These are phyloP conservation scores for Pristiophorus japonicus DNA, from an alignment of 2,113 vertebrate species.

Conservation along the genomic window DNA sequence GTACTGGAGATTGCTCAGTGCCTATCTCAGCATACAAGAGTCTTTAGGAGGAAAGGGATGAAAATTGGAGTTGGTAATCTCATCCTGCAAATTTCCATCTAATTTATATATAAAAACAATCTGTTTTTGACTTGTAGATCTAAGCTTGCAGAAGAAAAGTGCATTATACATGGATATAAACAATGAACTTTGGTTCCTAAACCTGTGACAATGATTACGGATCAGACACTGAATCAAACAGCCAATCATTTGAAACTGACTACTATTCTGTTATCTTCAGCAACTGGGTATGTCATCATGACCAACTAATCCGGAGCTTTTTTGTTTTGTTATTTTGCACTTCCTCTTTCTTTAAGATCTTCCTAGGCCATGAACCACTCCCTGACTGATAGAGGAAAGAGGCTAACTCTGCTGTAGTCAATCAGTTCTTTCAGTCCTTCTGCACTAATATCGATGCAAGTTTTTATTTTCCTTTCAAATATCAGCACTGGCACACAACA, in stretches of 20 bases:
- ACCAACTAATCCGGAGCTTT: background rate
- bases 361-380: background rate
- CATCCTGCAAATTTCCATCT: background rate
- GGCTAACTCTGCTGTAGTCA: background rate
- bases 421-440: background rate
- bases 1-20: too few species aligned
- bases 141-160: background rate
- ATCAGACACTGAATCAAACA: background rate
- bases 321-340: background rate
- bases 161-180: background rate
- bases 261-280: background rate
- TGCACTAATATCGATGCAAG: background rate
- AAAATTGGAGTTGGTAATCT: background rate
- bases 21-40: too few species aligned
- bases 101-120: background rate
- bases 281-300: background rate
- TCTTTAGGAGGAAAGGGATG: background rate
- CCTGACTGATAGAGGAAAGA: background rate
- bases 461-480: background rate
- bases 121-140: background rate
- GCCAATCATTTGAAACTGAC: background rate
- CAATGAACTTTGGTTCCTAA: background rate
- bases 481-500: background rate
- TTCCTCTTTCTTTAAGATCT: background rate
- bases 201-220: background rate